Evolutionary conservation across 2,888 invertebrate genomes (phyloP).

Genomic region (Teinopalpus imperialis): DNA sequence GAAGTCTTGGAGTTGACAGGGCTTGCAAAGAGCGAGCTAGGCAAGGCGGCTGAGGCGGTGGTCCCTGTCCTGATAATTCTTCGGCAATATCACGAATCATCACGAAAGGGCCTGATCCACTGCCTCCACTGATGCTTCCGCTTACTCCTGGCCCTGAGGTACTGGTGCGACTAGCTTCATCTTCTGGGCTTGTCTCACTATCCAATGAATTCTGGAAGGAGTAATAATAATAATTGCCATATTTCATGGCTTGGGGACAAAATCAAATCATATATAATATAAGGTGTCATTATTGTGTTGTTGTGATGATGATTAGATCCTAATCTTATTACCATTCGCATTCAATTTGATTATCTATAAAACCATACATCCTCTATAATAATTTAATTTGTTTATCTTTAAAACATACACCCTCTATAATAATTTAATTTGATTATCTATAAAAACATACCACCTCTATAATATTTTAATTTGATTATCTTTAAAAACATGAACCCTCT

Average conservation of each 20-base stretch:
- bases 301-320: too few species aligned
- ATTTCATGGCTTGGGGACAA: background rate
- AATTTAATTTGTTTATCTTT: too few species aligned
- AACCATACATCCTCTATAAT: too few species aligned
- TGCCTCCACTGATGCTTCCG: conserved; percentile 50
- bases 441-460: too few species aligned
- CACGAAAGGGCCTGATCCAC: conserved; percentile 35
- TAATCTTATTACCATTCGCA: too few species aligned
- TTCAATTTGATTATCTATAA: too few species aligned
- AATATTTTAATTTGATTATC: too few species aligned
- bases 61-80: conserved; percentile 45
- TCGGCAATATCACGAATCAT: conserved; percentile 35
- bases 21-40: conserved; percentile 83
- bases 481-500: too few species aligned
- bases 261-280: background rate
- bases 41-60: conserved; percentile 76
- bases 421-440: too few species aligned
- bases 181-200: conserved; percentile 73
- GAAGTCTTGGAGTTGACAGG: conserved; percentile 80
- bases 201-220: conserved; percentile 63
- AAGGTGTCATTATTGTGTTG: too few species aligned
- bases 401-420: too few species aligned
- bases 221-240: background rate
- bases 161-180: conserved; percentile 63
- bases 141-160: conserved; percentile 60